Conservation (phyloP, 2,113 vertebrate genomes). For the Turdus rufiventris region DNA sequence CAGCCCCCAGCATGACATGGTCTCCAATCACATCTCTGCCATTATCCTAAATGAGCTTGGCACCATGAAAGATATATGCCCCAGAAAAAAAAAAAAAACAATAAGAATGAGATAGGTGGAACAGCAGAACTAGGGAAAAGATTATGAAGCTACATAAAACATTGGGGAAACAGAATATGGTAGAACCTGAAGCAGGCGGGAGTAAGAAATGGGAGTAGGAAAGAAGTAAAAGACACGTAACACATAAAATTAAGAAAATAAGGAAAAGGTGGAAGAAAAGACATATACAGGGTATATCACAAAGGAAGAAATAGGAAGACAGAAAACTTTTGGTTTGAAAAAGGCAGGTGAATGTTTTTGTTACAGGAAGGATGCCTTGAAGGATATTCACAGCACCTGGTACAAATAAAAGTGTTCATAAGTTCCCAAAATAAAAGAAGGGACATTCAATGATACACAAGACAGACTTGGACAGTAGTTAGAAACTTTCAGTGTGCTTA, state of each 20-base stretch:
- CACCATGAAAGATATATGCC: background rate
- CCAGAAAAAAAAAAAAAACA: constrained; percentile 11
- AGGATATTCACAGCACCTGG: background rate
- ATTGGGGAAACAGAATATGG: background rate
- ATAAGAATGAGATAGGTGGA: background rate
- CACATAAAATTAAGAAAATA: background rate
- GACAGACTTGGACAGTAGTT: background rate
- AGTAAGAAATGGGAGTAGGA: background rate
- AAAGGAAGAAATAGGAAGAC: background rate
- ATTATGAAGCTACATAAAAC: background rate
- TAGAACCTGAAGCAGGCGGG: background rate
- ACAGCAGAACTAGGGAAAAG: background rate
- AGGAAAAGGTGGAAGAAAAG: background rate
- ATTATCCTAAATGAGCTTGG: constrained; percentile 22
- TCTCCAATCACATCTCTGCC: background rate
- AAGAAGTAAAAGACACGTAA: background rate
- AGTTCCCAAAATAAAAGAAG: background rate
- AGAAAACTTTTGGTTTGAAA: background rate
- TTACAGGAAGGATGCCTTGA: background rate
- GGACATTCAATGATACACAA: background rate
- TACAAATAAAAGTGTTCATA: background rate
- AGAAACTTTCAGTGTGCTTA: background rate
- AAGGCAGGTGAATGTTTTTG: background rate
- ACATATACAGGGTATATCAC: background rate
- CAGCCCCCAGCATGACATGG: constrained; percentile 6